Evolutionary conservation across 2,888 invertebrate genomes (phyloP).

Genomic region (Aradus depressus): DNA sequence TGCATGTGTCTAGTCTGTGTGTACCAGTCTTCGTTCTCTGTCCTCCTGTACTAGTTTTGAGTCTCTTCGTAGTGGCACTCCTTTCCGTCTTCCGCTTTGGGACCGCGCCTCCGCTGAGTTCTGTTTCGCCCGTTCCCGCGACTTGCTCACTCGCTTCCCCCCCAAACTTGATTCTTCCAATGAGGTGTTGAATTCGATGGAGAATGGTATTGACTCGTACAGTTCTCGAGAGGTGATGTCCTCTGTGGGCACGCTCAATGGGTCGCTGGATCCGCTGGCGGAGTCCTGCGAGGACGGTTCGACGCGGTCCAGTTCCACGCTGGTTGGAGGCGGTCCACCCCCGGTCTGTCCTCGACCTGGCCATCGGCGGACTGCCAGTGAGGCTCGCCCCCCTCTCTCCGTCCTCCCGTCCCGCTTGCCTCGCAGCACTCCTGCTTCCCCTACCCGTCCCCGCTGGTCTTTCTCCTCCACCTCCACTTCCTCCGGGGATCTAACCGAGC

Average conservation of each 20-base stretch:
- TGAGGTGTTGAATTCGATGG: constrained; percentile 24
- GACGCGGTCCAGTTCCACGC: too few species aligned
- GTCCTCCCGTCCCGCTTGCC: constrained; percentile 3
- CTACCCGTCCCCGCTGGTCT: constrained; percentile 2
- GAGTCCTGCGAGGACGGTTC: too few species aligned
- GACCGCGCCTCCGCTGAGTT: constrained; percentile 63
- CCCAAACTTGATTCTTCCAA: constrained; percentile 28
- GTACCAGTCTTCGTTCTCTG: constrained; percentile 39
- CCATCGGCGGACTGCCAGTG: constrained; percentile 7
- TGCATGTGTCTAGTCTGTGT: constrained; percentile 36
- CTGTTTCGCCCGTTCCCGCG: constrained; percentile 59
- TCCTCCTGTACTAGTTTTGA: constrained; percentile 41
- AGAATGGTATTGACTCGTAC: constrained; percentile 5
- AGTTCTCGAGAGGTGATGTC: not conserved
- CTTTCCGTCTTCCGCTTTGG: constrained; percentile 51
- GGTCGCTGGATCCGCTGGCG: not conserved
- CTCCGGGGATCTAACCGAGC: constrained; percentile 4
- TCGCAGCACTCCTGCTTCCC: constrained; percentile 13
- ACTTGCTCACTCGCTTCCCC: constrained; percentile 44
- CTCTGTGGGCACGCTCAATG: not conserved
- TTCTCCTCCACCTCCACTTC: constrained; percentile 11
- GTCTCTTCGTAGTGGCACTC: constrained; percentile 39
- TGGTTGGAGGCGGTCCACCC: too few species aligned
- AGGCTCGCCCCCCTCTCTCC: constrained; percentile 7
- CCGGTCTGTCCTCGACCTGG: too few species aligned